phyloP scores from a whole-genome alignment of 2,113 vertebrate species.

The Agelaius phoeniceus region DNA sequence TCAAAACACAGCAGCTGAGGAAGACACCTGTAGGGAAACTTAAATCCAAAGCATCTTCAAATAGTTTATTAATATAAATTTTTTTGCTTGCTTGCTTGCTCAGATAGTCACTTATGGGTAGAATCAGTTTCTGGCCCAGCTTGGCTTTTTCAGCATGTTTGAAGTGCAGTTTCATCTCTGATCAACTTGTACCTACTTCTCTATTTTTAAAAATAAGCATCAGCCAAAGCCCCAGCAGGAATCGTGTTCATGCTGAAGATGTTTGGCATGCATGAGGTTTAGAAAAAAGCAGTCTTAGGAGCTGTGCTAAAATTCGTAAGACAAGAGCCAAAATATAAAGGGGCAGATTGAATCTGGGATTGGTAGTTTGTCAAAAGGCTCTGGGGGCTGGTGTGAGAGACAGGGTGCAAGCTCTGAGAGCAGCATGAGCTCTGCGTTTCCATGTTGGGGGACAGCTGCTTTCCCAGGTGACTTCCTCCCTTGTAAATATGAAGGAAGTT shows the following conservation, averaged over 20 bases:
- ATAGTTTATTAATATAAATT: not conserved
- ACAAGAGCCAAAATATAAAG: not conserved
- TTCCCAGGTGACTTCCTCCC: not conserved
- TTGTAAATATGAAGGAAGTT: not conserved
- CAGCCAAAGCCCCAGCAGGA: not conserved
- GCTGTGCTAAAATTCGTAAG: not conserved
- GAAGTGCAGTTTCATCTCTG: not conserved
- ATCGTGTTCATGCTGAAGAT: not conserved
- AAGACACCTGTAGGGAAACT: not conserved
- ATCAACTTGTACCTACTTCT: slow-evolving; percentile 22
- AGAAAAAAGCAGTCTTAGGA: not conserved
- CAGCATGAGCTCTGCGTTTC: rapidly evolving
- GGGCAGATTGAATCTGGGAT: not conserved
- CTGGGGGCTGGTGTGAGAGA: not conserved
- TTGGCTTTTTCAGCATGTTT: not conserved
- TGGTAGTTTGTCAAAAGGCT: not conserved
- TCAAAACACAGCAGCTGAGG: not conserved
- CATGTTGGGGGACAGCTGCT: not conserved
- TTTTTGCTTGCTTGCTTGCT: not conserved
- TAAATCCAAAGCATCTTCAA: not conserved
- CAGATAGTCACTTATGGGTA: not conserved
- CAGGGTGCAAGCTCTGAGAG: not conserved
- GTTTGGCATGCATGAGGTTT: not conserved
- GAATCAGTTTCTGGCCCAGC: not conserved
- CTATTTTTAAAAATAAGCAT: slow-evolving; percentile 40